Base-by-base conservation (phyloP, 2,797 vertebrate species). In the Gallinago stenura region DNA sequence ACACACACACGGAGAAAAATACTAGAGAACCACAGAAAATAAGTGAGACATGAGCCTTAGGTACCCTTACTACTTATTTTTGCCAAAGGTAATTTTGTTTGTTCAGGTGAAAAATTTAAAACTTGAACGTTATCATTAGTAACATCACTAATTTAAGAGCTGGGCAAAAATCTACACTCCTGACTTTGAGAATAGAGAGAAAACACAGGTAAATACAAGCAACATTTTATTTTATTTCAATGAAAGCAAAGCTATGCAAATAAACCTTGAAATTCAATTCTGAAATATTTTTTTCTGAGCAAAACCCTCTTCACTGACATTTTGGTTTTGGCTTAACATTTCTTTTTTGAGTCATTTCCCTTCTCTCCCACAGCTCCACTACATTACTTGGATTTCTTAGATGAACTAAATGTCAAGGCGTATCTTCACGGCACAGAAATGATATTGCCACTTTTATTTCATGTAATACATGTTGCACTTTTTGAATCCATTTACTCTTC, bases 331-430 rank as follows among this genome's bases (percentile, higher is more conserved):
- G 31, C 37, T 87, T 79, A 78, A 41, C 15, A 25, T 56, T 82
- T 78, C 41, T 71, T 43, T 51, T 76, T 65, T 20, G 50, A 90
- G 50, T 66, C 33, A 85, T 48, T 78, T 79, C 20, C 28, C 17
- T 87, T 60, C 45, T 82, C 70, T 76, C 62, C 58, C 33, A 79
- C 50, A 85, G 58, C 8, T 18, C 50, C 30, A 45, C 41, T 89
- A 26, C 6, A 72, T 68, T 61, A 64, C 41, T 66, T 50, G 53
- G 50, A 77, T 56, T 82, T 89, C 90, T 64, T 11, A 60, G 58
- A 53, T 20, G 37, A 93, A 31, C 24, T 15, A 81, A 80, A 89
- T 3, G 1, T 70, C 33, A 35, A 0, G 0, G 41, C 3, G 1
- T 14, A 46, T 33, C 24, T 43, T 53, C 35, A 26, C 2, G 7